Base-by-base conservation (phyloP, 37 sponge, comb jelly and placozoan genomes). In the Hormiphora californensis region DNA sequence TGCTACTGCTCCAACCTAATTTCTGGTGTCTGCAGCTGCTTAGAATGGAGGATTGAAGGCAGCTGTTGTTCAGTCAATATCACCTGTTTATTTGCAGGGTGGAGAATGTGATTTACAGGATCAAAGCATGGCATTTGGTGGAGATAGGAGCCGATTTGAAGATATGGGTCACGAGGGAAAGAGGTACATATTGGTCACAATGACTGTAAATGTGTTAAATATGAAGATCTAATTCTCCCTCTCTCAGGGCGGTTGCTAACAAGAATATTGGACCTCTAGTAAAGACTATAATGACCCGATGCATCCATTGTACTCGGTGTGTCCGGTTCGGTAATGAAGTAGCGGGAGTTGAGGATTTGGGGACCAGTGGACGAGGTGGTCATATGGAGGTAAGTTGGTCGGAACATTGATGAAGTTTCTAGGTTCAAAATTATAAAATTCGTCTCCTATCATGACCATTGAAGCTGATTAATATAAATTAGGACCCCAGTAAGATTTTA, bases 271-370 rank as follows among this genome's bases (percentile, higher is more conserved):
- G 97, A 17, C 97, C 97, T 3, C 89, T 96, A 39, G 90, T 96
- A 30, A 96, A 96, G 92, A 96, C 97, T 35, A 96, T 96, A 32
- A 96, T 96, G 97, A 96, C 97, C 2, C 90, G 97, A 15, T 96
- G 97, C 54, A 96, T 96, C 54, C 97, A 96, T 85, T 96, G 97
- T 46, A 96, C 97, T 0, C 85, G 97, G 54, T 96, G 97, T 59
- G 87, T 96, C 35, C 69, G 96, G 86, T 96, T 96, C 89, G 97
- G 90, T 30, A 92, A 86, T 85, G 97, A 96, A 86, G 55, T 96
- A 8, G 97, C 97, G 0, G 97, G 97, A 1, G 97, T 96, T 25
- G 93, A 94, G 86, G 94, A 96, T 43, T 86, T 96, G 85, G 97
- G 97, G 0, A 96, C 97, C 55, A 96, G 94, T 15, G 97, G 97